Evolutionary conservation across 53 echinoderm and acorn worm genomes (phyloP).

Genomic region (Mesocentrotus franciscanus): DNA sequence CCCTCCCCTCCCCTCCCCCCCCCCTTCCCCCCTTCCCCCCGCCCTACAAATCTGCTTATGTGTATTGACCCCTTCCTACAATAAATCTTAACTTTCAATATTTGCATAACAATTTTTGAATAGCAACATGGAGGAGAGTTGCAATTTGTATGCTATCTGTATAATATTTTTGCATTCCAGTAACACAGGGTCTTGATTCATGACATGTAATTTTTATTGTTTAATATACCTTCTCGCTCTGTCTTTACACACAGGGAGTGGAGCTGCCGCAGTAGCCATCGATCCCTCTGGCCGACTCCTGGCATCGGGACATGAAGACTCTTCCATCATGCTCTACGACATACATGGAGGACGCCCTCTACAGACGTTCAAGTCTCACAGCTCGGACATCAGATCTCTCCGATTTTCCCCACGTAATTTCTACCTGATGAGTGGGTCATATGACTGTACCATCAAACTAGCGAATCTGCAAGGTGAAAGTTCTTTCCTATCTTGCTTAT

Average conservation of each 20-base stretch:
- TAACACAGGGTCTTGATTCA: too few relatives aligned
- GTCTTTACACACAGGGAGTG: slow-evolving; percentile 70
- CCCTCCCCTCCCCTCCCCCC: too few relatives aligned
- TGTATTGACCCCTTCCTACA: too few relatives aligned
- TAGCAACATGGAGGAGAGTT: too few relatives aligned
- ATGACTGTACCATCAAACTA: slow-evolving; percentile 85
- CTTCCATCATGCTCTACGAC: slow-evolving; percentile 92
- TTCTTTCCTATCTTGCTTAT: not conserved
- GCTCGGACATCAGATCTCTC: slow-evolving; percentile 84
- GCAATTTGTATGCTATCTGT: too few relatives aligned
- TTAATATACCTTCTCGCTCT: not conserved
- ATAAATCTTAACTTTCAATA: too few relatives aligned
- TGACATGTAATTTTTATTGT: too few relatives aligned
- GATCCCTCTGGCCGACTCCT: slow-evolving; percentile 91
- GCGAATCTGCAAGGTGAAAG: slow-evolving; percentile 89
- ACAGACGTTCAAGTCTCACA: slow-evolving; percentile 89
- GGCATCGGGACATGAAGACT: slow-evolving; percentile 93
- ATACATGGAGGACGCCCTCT: slow-evolving; percentile 92
- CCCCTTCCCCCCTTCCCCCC: too few relatives aligned
- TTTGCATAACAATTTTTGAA: too few relatives aligned
- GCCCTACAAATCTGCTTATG: too few relatives aligned
- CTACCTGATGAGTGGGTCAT: slow-evolving; percentile 94
- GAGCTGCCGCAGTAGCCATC: slow-evolving; percentile 89
- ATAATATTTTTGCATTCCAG: too few relatives aligned
- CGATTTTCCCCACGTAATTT: slow-evolving; percentile 90